Conservation (phyloP, 2,113 vertebrate species). For the Anguilla japonica region DNA sequence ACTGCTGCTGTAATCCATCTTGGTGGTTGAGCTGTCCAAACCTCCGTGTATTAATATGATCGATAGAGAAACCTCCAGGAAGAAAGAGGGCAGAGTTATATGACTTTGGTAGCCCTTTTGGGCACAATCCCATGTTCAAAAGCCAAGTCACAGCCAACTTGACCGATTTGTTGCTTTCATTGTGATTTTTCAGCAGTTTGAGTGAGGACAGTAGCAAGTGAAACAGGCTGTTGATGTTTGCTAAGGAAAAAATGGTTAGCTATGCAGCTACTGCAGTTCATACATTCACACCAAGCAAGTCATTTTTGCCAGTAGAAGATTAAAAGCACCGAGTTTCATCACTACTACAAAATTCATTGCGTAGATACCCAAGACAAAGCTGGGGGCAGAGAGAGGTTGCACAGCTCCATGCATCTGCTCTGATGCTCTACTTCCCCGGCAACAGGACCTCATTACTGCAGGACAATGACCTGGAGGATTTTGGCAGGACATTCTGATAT, state of each 20-base stretch:
- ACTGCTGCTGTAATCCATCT: not conserved
- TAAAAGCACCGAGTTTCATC: not conserved
- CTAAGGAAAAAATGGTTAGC: not conserved
- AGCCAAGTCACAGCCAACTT: not conserved
- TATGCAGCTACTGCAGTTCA: not conserved
- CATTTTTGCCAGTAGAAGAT: not conserved
- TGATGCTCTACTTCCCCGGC: not conserved
- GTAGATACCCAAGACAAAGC: not conserved
- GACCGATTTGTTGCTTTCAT: not conserved
- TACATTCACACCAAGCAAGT: not conserved
- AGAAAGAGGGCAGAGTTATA: not conserved
- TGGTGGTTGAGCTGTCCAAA: not conserved
- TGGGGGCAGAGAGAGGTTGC: not conserved
- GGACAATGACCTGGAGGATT: not conserved
- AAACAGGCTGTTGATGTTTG: not conserved
- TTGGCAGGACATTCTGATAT: slow-evolving; percentile 1
- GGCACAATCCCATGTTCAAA: not conserved
- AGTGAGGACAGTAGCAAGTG: not conserved
- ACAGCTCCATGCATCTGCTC: not conserved
- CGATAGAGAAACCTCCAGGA: not conserved
- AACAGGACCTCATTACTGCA: not conserved
- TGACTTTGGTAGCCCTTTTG: not conserved
- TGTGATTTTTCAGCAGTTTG: not conserved
- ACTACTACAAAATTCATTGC: not conserved
- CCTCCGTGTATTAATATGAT: slow-evolving; percentile 11